These are phyloP conservation scores for Thrips palmi DNA, from an alignment of 1,140 invertebrate genomes.

Conservation along the genomic window DNA sequence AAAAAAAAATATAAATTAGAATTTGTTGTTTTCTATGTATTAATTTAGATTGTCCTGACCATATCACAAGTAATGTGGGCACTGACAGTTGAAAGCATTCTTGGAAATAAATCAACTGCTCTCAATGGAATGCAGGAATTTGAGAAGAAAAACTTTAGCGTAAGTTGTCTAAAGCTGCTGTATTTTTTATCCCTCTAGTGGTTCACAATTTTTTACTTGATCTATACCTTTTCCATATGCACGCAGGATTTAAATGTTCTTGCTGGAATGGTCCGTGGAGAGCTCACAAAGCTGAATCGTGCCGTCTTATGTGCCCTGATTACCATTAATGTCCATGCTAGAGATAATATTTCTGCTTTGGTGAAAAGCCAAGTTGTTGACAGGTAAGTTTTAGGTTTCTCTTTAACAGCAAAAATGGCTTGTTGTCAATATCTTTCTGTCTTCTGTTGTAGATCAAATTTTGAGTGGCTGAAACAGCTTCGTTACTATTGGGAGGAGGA, in stretches of 20 bases:
- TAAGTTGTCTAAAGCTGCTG: constrained; percentile 15
- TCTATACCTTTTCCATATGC: constrained; percentile 14
- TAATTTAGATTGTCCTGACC: constrained; percentile 42
- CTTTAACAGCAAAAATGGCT: constrained; percentile 3
- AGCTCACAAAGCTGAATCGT: constrained; percentile 45
- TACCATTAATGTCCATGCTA: constrained; percentile 70
- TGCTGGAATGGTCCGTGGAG: constrained; percentile 52
- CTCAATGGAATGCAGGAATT: constrained; percentile 39
- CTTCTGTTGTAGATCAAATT: constrained; percentile 36
- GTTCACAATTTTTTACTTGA: constrained; percentile 1
- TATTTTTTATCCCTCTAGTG: background rate
- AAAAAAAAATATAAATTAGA: no score
- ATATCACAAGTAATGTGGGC: constrained; percentile 81
- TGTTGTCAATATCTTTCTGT: constrained; percentile 4
- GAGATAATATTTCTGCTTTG: constrained; percentile 60
- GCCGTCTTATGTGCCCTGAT: constrained; percentile 64
- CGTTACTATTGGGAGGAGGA: constrained; percentile 78
- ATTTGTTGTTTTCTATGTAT: background rate
- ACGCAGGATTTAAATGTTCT: constrained; percentile 51
- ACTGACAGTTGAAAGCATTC: constrained; percentile 30
- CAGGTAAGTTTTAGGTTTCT: constrained; percentile 27
- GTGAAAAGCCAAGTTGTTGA: constrained; percentile 39
- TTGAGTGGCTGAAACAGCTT: constrained; percentile 79
- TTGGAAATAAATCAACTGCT: constrained; percentile 20
- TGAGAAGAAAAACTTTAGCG: constrained; percentile 41